Base-by-base conservation (phyloP, 2,113 vertebrate species). In the Phrynosoma platyrhinos region DNA sequence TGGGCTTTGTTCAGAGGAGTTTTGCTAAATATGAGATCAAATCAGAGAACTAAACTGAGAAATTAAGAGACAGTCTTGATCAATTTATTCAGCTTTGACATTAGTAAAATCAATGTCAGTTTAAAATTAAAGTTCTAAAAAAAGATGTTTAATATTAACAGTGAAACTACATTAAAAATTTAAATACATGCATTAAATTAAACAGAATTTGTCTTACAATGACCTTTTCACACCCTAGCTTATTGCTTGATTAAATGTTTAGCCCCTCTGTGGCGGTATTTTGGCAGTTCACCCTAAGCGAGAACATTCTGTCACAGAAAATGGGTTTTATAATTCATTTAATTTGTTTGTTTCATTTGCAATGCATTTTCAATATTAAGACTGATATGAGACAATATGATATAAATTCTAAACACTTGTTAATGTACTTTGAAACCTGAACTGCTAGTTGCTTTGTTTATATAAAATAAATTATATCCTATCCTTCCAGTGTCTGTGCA, bases 361-460 rank as follows among this genome's bases (percentile, higher is more conserved):
- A 47, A 72, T 18, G 2, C 79, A 47, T 78, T 71, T 79, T 36
- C 7, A 80, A 20, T 53, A 69, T 32, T 69, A 55, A n/a, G 79
- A 58, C 30, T 16, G 9, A 55, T 55, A 10, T 16, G 27, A 42
- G 25, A 72, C 30, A 27, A 16, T 69, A 25, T 79, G 47, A 69
- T 68, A 53, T 53, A 69, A 79, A 66, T 79, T 79, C 76, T 86
- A 40, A 83, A n/a, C 81, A 32, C 66, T 79, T 78, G 23, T 21
- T 79, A 78, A 36, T 78, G 42, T 79, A 62, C 78, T 86, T 13
- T 68, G 30, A 79, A 68, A 69, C 10, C 13, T 42, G 9, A 78
- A 66, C 3, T 76, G 2, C 27, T 27, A 18, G 25, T n/a, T 79
- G 25, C 23, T 77, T 77, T 42, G 20, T 47, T 23, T 77, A 25